These are phyloP conservation scores for Leucoraja ocellata DNA, from an alignment of 2,797 vertebrate genomes.

Conservation along the genomic window DNA sequence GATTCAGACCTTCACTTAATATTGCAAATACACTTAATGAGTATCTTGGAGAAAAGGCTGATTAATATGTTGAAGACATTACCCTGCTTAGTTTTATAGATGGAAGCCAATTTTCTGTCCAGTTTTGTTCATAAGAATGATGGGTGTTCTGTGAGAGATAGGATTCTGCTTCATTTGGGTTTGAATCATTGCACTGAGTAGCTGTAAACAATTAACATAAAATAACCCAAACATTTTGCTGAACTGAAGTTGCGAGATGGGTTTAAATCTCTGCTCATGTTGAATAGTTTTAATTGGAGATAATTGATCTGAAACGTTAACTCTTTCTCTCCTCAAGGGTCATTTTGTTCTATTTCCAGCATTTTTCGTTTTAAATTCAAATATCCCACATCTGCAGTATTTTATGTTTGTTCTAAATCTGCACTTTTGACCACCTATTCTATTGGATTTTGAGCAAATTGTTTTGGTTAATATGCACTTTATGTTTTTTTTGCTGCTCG, in stretches of 20 bases:
- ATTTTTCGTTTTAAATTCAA: no score
- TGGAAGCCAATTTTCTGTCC: background rate
- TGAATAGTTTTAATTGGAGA: no score
- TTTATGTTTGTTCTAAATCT: background rate
- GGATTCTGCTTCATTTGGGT: background rate
- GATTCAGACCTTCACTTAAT: background rate
- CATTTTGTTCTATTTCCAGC: no score
- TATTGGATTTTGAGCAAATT: background rate
- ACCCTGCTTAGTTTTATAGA: background rate
- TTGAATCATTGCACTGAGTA: background rate
- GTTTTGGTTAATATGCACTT: background rate
- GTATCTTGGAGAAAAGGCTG: background rate
- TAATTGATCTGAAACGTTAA: no score
- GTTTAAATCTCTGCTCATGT: background rate
- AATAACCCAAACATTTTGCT: background rate
- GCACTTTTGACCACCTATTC: background rate
- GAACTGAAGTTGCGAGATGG: background rate
- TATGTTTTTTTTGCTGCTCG: background rate
- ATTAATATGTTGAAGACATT: background rate
- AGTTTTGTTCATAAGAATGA: slow-evolving; percentile 7
- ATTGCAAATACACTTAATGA: background rate
- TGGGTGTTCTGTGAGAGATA: background rate
- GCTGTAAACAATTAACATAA: background rate
- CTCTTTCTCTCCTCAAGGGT: no score
- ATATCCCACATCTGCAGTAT: no score